phyloP scores from a whole-genome alignment of 2,888 invertebrate genomes.

The Hipparchia sbordonii region DNA sequence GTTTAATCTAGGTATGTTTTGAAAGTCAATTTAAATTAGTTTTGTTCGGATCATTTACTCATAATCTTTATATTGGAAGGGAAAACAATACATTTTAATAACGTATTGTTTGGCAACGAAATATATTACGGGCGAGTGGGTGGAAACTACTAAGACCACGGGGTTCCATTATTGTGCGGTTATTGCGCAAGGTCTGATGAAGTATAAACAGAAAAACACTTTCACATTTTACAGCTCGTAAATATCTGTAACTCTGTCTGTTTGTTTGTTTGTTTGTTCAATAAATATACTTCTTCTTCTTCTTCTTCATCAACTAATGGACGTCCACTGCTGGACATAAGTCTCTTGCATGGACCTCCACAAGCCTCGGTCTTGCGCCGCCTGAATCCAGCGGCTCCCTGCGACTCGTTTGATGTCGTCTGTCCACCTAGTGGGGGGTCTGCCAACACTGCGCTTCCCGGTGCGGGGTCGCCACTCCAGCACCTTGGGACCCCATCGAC shows the following conservation, averaged over 20 bases:
- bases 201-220: slow-evolving; percentile 7
- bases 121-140: slow-evolving; percentile 1
- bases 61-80: neutral
- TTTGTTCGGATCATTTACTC: neutral
- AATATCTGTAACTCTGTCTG: neutral
- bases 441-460: too few relatives aligned
- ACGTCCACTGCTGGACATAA: too few relatives aligned
- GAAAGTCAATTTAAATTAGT: neutral
- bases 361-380: too few relatives aligned
- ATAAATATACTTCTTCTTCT: too few relatives aligned
- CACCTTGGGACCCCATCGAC: too few relatives aligned
- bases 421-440: too few relatives aligned
- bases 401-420: too few relatives aligned
- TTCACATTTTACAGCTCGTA: neutral
- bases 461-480: too few relatives aligned
- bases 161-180: slow-evolving; percentile 10
- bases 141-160: slow-evolving; percentile 10
- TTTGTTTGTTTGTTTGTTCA: neutral
- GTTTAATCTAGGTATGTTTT: neutral
- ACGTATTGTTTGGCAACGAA: slow-evolving; percentile 3
- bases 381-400: too few relatives aligned
- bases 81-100: slow-evolving; percentile 15
- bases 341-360: too few relatives aligned
- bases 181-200: slow-evolving; percentile 7
- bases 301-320: too few relatives aligned